Conservation (phyloP, 2,113 vertebrate genomes). For the Anguilla japonica region DNA sequence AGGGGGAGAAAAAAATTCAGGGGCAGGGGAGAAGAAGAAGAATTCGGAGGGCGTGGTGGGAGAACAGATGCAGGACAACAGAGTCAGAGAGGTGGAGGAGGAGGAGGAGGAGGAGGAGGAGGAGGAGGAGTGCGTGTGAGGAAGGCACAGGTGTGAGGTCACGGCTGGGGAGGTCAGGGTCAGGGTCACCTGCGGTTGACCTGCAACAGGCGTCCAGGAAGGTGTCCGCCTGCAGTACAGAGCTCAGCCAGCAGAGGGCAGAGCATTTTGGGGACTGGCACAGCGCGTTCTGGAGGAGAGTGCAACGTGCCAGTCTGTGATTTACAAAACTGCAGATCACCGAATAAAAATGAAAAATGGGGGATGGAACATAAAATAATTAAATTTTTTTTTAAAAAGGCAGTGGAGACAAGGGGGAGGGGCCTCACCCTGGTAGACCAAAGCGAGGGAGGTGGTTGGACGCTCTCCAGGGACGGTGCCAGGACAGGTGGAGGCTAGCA, state of each 20-base stretch:
- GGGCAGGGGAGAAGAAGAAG: neutral
- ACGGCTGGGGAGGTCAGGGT: neutral
- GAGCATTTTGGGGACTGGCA: no score
- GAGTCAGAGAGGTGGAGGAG: neutral
- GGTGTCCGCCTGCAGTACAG: neutral
- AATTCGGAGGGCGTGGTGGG: neutral
- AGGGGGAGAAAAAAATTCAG: neutral
- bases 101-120: no score
- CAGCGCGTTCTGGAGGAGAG: no score
- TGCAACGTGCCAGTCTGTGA: no score
- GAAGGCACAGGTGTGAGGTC: neutral
- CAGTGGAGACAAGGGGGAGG: no score
- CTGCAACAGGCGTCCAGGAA: neutral
- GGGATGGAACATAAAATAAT: no score
- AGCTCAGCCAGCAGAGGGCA: no score
- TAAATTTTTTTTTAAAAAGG: no score
- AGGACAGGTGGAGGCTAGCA: neutral
- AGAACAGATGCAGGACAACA: neutral
- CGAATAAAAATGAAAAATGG: neutral
- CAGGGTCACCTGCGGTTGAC: neutral
- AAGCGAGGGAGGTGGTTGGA: neutral
- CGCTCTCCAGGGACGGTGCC: neutral
- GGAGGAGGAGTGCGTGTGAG: neutral
- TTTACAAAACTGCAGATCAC: neutral
- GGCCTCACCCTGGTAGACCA: no score